Base-by-base conservation (phyloP, 2,113 vertebrate species). In the Erythrocercus mccallii region DNA sequence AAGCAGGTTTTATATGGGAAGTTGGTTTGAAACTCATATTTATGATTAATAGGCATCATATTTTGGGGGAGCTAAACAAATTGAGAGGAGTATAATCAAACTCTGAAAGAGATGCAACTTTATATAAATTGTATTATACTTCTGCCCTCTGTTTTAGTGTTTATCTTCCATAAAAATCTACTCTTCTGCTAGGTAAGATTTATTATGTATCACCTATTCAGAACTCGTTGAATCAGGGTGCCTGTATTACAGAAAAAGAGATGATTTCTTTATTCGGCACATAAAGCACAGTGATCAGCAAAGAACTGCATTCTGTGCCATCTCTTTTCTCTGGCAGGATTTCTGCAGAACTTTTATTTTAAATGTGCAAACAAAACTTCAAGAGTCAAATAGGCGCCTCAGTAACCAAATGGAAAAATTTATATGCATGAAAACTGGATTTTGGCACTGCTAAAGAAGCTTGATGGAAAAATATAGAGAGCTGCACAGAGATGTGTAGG, bases 161-260 rank as follows among this genome's bases (percentile, higher is more conserved):
- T 96, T 96, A 92, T 78, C 72, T 93, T 93, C 86, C 69, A 83
- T 94, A 94, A 94, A 95, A 93, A 78, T 58, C 74, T 94, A 45
- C 64, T 86, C 31, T 90, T 96, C 78, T 1, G 0, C 88, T 83
- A 54, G 23, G 21, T 60, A 91, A 91, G 95, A 96, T 94, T 93
- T 90, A 96, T 94, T 91, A 77, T 81, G 24, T 74, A 93, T 86
- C 81, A 87, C 61, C 81, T 86, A 73, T 79, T 96, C 86, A 95
- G 86, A 92, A 85, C 27, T 71, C 3, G 0, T 92, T 91, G 76
- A 95, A 94, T 88, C 76, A 89, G 57, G 50, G 16, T 88, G 42
- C 74, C 93, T 96, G 95, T 96, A 94, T 91, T 94, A 79, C 78
- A 97, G 87, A 91, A 86, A 94, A 91, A 88, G 54, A 86, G 28